A percentile compares a stretch with the other conserved stretches of the same genome.
Evolutionary conservation across 1,140 invertebrate species (phyloP).

Genomic region (Cepaea nemoralis): DNA sequence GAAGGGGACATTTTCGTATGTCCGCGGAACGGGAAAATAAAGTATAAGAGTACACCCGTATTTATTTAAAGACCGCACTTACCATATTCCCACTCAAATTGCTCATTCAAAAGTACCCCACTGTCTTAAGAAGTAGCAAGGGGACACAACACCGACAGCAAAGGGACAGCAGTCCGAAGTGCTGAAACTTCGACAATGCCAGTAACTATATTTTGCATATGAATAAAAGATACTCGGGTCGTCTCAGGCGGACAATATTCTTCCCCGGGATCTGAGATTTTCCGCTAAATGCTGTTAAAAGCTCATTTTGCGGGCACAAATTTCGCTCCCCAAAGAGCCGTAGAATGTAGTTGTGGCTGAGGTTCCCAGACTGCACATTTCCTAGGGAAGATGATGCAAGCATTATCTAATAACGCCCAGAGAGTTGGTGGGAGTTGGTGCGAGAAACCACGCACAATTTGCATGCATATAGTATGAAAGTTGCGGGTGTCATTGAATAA

Average conservation of each 20-base stretch:
- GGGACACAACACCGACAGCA: no score
- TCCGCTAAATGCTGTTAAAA: neutral
- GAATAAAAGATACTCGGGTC: neutral
- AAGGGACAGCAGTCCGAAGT: neutral
- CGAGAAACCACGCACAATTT: neutral
- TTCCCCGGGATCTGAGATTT: neutral
- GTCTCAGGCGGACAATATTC: neutral
- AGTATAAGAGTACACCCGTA: no score
- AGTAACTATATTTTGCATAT: neutral
- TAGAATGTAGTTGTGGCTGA: neutral
- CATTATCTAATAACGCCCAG: neutral
- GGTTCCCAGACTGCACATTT: neutral
- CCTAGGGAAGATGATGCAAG: neutral
- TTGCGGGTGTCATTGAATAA: neutral
- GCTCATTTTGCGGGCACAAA: constrained; percentile 1
- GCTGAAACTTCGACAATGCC: neutral
- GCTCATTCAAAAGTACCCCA: no score
- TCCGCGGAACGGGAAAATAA: no score
- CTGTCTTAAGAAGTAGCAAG: no score
- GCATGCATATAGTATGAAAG: constrained; percentile 12
- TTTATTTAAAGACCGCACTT: no score
- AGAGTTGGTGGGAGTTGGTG: neutral
- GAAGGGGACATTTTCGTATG: no score
- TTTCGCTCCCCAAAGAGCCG: neutral
- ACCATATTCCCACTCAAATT: no score